A percentile compares a stretch with the other conserved stretches of the same genome.
Conservation (phyloP, 2,113 vertebrate species). For the Lepisosteus oculatus region DNA sequence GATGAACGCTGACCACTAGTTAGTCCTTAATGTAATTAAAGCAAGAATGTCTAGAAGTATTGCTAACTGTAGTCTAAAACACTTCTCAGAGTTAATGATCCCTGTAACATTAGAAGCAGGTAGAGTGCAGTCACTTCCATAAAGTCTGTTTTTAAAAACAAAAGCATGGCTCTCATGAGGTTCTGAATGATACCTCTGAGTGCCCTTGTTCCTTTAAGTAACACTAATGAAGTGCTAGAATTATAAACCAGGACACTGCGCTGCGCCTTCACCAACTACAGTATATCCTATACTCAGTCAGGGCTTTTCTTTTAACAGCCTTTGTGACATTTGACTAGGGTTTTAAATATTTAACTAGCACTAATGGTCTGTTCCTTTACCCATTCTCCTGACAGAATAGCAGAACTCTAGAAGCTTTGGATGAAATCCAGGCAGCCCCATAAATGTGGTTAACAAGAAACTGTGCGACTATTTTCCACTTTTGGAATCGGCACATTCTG, state of each 20-base stretch:
- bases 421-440: too few relatives aligned
- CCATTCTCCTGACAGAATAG: constrained; percentile 9
- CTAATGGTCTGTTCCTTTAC: constrained; percentile 39
- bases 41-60: too few relatives aligned
- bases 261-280: not conserved
- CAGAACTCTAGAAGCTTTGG: constrained; percentile 20
- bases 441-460: too few relatives aligned
- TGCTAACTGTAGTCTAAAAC: too few relatives aligned
- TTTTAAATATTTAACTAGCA: constrained; percentile 52
- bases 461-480: too few relatives aligned
- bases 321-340: constrained; percentile 32
- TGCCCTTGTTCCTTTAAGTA: constrained; percentile 60
- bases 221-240: constrained; percentile 46
- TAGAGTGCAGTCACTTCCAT: constrained; percentile 14
- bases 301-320: constrained; percentile 6
- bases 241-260: constrained; percentile 26
- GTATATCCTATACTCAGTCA: too few relatives aligned
- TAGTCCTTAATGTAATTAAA: too few relatives aligned
- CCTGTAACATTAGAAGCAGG: constrained; percentile 28
- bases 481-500: too few relatives aligned
- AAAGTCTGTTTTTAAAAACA: not conserved
- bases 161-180: not conserved
- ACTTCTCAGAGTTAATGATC: constrained; percentile 30
- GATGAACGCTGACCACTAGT: too few relatives aligned
- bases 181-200: constrained; percentile 21